Evolutionary conservation across 2,797 vertebrate genomes (phyloP).

Genomic region (Echeneis naucrates): DNA sequence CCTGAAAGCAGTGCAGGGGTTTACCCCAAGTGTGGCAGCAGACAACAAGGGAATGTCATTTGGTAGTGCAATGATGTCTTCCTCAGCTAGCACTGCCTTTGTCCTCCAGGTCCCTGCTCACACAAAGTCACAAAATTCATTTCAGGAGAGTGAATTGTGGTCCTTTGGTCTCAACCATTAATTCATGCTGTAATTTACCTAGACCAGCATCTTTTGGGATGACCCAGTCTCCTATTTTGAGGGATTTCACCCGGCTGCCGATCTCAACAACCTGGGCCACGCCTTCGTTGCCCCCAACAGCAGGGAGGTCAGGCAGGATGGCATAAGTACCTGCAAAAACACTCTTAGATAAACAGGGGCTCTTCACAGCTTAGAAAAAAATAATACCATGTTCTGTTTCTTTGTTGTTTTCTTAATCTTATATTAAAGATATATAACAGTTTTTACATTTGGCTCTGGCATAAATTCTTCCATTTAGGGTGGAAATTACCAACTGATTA

Average conservation of each 20-base stretch:
- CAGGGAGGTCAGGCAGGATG: slow-evolving; percentile 88
- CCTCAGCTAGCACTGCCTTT: slow-evolving; percentile 83
- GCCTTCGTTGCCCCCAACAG: slow-evolving; percentile 94
- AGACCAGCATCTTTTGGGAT: slow-evolving; percentile 87
- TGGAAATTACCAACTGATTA: slow-evolving; percentile 53
- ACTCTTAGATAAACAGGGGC: slow-evolving; percentile 1
- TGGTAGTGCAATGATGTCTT: slow-evolving; percentile 85
- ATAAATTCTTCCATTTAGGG: not conserved
- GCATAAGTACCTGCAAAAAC: slow-evolving; percentile 89
- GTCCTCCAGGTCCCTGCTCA: slow-evolving; percentile 92
- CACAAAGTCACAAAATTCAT: slow-evolving; percentile 16
- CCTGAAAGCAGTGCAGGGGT: slow-evolving; percentile 95
- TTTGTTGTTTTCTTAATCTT: not conserved
- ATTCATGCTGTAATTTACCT: slow-evolving; percentile 81
- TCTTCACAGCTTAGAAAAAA: slow-evolving; percentile 1
- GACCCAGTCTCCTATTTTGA: slow-evolving; percentile 92
- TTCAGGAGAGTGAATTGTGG: not conserved
- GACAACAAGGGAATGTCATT: slow-evolving; percentile 88
- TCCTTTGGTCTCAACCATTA: not conserved
- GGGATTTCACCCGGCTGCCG: slow-evolving; percentile 81
- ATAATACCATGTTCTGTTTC: not conserved
- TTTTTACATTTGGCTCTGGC: not conserved
- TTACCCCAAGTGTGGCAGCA: slow-evolving; percentile 92
- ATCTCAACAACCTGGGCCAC: slow-evolving; percentile 90
- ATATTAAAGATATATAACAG: too few species aligned